These are phyloP conservation scores for Brenthis ino DNA, from an alignment of 2,888 invertebrate genomes.

Conservation along the genomic window DNA sequence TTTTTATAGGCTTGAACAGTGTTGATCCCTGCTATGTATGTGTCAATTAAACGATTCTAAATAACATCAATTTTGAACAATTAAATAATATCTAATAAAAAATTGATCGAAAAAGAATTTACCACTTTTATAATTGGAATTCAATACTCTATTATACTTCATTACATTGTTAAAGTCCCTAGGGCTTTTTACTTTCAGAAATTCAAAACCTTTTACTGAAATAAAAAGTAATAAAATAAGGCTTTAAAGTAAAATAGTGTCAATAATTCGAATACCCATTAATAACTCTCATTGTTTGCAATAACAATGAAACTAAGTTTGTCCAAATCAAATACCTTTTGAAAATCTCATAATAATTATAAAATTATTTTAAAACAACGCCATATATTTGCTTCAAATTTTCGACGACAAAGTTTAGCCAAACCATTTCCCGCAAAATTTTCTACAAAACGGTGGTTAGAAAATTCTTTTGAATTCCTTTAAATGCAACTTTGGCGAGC, in stretches of 20 bases:
- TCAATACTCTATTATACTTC: conserved; percentile 12
- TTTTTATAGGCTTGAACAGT: no score
- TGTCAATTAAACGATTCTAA: no score
- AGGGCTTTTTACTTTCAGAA: background rate
- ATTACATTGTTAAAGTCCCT: conserved; percentile 2
- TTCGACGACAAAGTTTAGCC: conserved; percentile 21
- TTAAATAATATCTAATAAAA: no score
- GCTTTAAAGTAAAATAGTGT: background rate
- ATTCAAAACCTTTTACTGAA: conserved; percentile 6
- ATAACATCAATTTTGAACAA: no score
- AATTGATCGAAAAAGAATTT: no score
- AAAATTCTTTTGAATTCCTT: conserved; percentile 30
- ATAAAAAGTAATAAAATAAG: conserved; percentile 2
- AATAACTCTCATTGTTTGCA: background rate
- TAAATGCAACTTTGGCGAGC: conserved; percentile 28
- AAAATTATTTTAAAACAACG: conserved; percentile 8
- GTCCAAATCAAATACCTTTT: background rate
- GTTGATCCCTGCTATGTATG: no score
- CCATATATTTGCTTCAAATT: conserved; percentile 14
- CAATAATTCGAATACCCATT: background rate
- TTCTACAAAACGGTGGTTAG: conserved; percentile 29
- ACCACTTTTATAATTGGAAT: conserved; percentile 4
- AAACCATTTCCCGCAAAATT: conserved; percentile 25
- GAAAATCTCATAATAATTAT: background rate
- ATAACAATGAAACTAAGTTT: background rate